Percentiles rank a stretch among this genome's conserved stretches.
Evolutionary conservation across 2,888 invertebrate species (phyloP).

Genomic region (Eledone cirrhosa): DNA sequence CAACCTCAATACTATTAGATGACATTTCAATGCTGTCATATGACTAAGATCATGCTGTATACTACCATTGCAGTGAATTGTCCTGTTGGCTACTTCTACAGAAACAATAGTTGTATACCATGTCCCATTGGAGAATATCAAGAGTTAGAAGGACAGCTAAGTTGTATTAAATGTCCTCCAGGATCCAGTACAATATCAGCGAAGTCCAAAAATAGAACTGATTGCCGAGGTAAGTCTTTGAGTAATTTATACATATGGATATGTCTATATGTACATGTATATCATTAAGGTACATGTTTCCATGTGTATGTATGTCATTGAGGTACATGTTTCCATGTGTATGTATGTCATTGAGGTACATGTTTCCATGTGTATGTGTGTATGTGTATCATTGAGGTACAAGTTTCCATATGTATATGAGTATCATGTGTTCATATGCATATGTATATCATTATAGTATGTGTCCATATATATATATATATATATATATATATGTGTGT

Average conservation of each 20-base stretch:
- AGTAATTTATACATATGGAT: background rate
- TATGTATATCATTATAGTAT: background rate
- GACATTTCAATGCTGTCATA: too few species aligned
- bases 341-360: too few species aligned
- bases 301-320: too few species aligned
- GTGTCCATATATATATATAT: background rate
- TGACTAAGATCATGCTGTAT: too few species aligned
- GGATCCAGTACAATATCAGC: constrained; percentile 3
- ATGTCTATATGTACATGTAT: background rate
- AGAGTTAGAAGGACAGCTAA: constrained; percentile 11
- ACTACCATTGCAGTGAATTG: constrained; percentile 25
- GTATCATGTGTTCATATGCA: background rate
- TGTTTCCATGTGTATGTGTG: too few species aligned
- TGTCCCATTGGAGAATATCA: constrained; percentile 30
- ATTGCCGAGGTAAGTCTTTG: constrained; percentile 24
- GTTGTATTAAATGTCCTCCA: constrained; percentile 27
- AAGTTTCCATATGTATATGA: too few species aligned
- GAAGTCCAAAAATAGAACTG: background rate
- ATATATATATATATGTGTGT: background rate
- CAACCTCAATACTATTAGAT: too few species aligned
- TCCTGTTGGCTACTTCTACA: constrained; percentile 23
- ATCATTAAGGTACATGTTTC: too few species aligned
- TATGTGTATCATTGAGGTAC: too few species aligned
- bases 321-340: too few species aligned
- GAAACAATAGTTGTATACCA: constrained; percentile 14